Conservation (phyloP, 2,888 invertebrate species). For the Megalurothrips usitatus region DNA sequence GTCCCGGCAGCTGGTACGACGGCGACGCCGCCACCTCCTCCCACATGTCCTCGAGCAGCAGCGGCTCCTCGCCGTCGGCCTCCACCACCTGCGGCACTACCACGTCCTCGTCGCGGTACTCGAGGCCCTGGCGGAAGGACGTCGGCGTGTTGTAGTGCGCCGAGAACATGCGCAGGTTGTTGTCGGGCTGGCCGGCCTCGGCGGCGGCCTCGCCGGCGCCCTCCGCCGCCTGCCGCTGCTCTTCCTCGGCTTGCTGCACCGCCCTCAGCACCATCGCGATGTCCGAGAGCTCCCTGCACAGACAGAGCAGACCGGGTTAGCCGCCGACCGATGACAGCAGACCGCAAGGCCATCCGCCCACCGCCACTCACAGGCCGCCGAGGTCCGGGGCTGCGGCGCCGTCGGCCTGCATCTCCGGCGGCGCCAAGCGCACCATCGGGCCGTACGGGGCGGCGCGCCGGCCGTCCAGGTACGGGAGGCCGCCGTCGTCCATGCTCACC, state of each 20-base stretch:
- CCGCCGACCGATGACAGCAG: not conserved
- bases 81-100: constrained; percentile 11
- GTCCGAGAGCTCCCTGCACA: not conserved
- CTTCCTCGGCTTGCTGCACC: not conserved
- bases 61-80: constrained; percentile 13
- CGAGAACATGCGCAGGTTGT: constrained; percentile 16
- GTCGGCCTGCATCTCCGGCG: not conserved
- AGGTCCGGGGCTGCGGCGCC: not conserved
- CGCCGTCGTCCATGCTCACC: not conserved
- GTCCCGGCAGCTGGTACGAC: not conserved
- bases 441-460: not conserved
- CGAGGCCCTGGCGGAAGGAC: constrained; percentile 49
- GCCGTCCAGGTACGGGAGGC: not conserved
- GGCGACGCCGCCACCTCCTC: not conserved
- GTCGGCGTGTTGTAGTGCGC: constrained; percentile 49
- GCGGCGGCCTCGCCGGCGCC: not conserved
- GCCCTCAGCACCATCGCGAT: constrained; percentile 9
- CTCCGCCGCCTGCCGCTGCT: not conserved
- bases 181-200: not conserved
- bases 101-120: constrained; percentile 36
- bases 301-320: not conserved
- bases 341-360: not conserved
- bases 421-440: not conserved
- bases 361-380: not conserved
- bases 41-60: constrained; percentile 19